phyloP scores from a whole-genome alignment of 92 coral and sea anemone genomes.

The Hydrozoanthus gracilis region DNA sequence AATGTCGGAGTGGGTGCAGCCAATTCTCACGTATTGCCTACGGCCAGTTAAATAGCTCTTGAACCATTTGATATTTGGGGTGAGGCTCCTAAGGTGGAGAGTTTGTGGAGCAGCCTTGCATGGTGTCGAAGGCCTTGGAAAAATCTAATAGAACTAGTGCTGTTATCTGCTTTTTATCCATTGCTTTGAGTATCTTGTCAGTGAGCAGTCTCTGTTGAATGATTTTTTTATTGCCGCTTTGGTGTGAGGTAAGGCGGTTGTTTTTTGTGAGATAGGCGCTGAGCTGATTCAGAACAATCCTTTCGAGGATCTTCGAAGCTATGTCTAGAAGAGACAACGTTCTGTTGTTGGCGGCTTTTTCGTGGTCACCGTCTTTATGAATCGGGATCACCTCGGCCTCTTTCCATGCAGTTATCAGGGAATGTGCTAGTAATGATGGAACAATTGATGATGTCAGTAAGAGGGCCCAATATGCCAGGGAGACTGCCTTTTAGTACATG shows the following conservation, averaged over 20 bases:
- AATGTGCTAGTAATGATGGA: constrained; percentile 31
- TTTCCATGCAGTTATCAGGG: too few species aligned
- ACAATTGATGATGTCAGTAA: constrained; percentile 54
- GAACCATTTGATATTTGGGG: not conserved
- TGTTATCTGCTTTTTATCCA: not conserved
- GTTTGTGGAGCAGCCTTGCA: not conserved
- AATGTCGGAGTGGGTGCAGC: too few species aligned
- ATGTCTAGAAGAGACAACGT: too few species aligned
- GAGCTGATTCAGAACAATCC: too few species aligned
- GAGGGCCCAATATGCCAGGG: constrained; percentile 54
- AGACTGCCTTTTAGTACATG: constrained; percentile 18
- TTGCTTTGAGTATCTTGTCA: not conserved
- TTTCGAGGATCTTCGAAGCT: too few species aligned
- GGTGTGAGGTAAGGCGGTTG: too few species aligned
- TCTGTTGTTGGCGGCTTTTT: too few species aligned
- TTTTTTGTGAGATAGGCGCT: too few species aligned
- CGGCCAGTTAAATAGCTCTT: not conserved
- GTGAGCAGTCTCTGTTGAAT: not conserved
- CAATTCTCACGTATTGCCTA: too few species aligned
- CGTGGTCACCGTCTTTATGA: too few species aligned
- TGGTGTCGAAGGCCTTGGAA: not conserved
- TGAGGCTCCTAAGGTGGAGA: not conserved
- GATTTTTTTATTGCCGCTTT: too few species aligned
- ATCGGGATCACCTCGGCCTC: too few species aligned
- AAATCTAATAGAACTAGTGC: not conserved